Evolutionary conservation across 2,113 vertebrate genomes (phyloP).

Genomic region (human (Homo sapiens)): DNA sequence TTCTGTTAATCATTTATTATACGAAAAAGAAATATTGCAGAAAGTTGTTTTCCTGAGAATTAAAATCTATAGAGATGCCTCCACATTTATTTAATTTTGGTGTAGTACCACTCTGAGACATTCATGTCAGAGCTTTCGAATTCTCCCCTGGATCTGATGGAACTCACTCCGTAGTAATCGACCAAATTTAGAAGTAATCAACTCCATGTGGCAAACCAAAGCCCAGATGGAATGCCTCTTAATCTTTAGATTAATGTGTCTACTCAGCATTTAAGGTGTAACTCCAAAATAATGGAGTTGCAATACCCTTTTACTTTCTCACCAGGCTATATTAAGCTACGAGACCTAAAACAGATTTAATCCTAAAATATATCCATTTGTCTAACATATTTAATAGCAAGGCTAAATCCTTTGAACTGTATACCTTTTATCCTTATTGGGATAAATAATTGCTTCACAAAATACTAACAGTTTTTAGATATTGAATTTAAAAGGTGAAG

Average conservation of each 20-base stretch:
- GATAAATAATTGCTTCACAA: slow-evolving; percentile 59
- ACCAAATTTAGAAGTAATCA: slow-evolving; percentile 44
- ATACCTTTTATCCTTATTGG: slow-evolving; percentile 55
- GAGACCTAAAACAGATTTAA: slow-evolving; percentile 30
- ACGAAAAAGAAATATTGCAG: not conserved
- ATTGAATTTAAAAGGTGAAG: slow-evolving; percentile 57
- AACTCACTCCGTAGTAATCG: not conserved
- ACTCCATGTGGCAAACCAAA: not conserved
- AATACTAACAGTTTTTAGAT: slow-evolving; percentile 39
- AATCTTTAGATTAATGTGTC: not conserved
- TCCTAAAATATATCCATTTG: slow-evolving; percentile 38
- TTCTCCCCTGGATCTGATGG: not conserved
- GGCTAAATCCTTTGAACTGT: slow-evolving; percentile 17
- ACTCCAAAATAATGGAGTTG: slow-evolving; percentile 5
- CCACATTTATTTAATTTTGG: slow-evolving; percentile 33
- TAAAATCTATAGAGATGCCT: not conserved
- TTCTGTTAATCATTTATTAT: not conserved
- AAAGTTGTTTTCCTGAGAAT: not conserved
- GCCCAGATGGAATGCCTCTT: not conserved
- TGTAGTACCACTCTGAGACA: not conserved
- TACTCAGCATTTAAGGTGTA: slow-evolving; percentile 30
- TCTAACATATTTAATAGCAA: slow-evolving; percentile 20
- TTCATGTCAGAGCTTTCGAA: not conserved
- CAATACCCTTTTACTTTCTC: not conserved
- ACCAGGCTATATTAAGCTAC: not conserved